Conservation (phyloP, 1,140 invertebrate genomes). For the Pachypeltis micranthus region DNA sequence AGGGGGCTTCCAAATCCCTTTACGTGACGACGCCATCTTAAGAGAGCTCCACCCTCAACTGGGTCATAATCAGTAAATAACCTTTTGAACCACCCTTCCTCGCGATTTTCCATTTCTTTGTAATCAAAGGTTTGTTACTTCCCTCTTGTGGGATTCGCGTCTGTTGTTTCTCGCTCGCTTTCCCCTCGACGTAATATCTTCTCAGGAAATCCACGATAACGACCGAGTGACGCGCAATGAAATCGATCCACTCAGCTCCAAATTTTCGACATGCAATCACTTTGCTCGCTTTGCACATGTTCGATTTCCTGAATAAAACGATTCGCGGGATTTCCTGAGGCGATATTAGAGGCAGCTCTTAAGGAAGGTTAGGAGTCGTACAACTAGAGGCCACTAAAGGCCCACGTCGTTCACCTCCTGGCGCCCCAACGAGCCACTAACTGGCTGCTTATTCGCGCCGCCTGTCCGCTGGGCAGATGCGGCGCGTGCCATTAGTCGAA, state of each 20-base stretch:
- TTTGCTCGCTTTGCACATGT: no score
- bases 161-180: no score
- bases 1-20: slow-evolving; percentile 8
- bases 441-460: not conserved
- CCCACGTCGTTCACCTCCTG: not conserved
- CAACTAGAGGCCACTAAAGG: not conserved
- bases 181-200: no score
- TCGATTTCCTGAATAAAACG: not conserved
- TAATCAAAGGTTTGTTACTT: no score
- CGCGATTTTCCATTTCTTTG: no score
- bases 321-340: not conserved
- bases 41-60: not conserved
- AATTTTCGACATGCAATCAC: no score
- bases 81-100: not conserved
- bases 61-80: slow-evolving; percentile 9
- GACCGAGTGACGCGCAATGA: no score
- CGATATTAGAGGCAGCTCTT: not conserved
- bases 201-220: no score
- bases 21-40: slow-evolving; percentile 7
- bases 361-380: not conserved
- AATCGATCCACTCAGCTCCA: no score
- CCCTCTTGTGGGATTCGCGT: no score
- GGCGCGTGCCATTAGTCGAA: slow-evolving; percentile 2
- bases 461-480: not conserved
- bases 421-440: not conserved